A percentile compares a stretch with the other conserved stretches of the same genome.
phyloP scores from a whole-genome alignment of 1,140 invertebrate genomes.

The Drosophila lacertosa region DNA sequence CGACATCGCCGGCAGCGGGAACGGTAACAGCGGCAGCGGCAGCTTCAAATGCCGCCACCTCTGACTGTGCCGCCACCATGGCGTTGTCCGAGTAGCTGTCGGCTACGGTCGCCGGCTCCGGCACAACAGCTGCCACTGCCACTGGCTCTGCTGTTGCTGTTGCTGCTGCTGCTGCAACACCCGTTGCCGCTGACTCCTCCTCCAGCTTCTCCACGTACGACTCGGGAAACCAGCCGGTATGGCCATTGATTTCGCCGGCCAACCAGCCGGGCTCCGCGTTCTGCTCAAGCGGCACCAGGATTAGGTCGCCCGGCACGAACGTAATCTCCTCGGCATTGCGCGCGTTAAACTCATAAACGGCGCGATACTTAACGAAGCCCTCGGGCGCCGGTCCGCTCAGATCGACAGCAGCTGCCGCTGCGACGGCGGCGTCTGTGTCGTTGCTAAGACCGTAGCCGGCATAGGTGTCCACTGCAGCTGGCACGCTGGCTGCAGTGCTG shows the following conservation, averaged over 20 bases:
- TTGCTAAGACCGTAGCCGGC: conserved; percentile 46
- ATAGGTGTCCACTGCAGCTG: conserved; percentile 58
- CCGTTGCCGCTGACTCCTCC: conserved; percentile 46
- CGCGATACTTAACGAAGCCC: conserved; percentile 91
- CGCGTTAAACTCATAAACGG: conserved; percentile 96
- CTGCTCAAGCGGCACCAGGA: conserved; percentile 93
- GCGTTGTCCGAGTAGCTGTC: conserved; percentile 67
- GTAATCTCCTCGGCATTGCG: conserved; percentile 97
- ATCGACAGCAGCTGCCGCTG: conserved; percentile 64
- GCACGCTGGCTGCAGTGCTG: conserved; percentile 60
- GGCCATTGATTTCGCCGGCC: conserved; percentile 93
- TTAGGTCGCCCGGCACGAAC: conserved; percentile 96
- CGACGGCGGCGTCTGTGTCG: conserved; percentile 56
- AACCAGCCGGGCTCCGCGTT: conserved; percentile 98
- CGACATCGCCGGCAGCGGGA: conserved; percentile 84
- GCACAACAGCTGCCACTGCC: conserved; percentile 17
- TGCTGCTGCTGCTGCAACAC: too few species aligned
- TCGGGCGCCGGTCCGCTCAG: conserved; percentile 77
- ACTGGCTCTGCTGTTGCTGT: neutral
- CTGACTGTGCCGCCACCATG: conserved; percentile 22
- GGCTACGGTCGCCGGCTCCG: conserved; percentile 23
- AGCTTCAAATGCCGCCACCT: conserved; percentile 4
- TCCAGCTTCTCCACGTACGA: conserved; percentile 96
- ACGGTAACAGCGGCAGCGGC: conserved; percentile 1
- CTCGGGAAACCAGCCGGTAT: conserved; percentile 98